Base-by-base conservation (phyloP, 2,113 vertebrate species). In the Erinaceus europaeus region DNA sequence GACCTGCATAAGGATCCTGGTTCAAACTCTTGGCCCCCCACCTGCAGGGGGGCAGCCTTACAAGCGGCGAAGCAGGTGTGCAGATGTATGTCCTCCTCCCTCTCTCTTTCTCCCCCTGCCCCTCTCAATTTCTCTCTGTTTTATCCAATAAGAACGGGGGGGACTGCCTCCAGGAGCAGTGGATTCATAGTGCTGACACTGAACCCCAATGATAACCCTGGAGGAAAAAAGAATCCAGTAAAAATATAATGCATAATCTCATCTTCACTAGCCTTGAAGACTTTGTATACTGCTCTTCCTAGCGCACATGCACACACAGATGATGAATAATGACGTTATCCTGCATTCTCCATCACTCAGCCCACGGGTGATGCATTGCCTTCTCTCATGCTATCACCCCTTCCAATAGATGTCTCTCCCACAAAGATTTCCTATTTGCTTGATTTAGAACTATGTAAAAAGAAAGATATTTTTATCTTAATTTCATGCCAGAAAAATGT, bases 401-500 rank as follows among this genome's bases (percentile, higher is more conserved):
- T 84, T 76, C 67, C 40, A 88, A 36, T 59, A 73, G 86, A 36
- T 62, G 50, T 64, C 42, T 84, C 52, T 40, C 59, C 68, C 59
- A 74, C 32, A 79, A 75, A 84, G 27, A 88, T 82, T 91, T 74
- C 14, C 15, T 84, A 86, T 91, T 64, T 93, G 46, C 86, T 89
- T 92, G 27, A 87, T 86, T 94, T 80, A 92, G 40, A 85, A 86
- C 34, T 57, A 80, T 29, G 38, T 90, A 65, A 91, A 85, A 88
- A 93, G 57, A 77, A 76, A 89, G 77, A 90, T 80, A 90, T 80
- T 94, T 84, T 91, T 84, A 71, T 81, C 46, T 88, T 69, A 71
- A 87, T 75, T 87, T 90, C 55, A 92, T 34, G 84, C 65, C 68
- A 91, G 67, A 72, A 95, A n/a, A 96, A 90, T 34, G 94, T 50